Percentiles rank a stretch among this genome's conserved stretches.
These are phyloP conservation scores for Amphilophus citrinellus DNA, from an alignment of 2,113 vertebrate species.

Conservation along the genomic window DNA sequence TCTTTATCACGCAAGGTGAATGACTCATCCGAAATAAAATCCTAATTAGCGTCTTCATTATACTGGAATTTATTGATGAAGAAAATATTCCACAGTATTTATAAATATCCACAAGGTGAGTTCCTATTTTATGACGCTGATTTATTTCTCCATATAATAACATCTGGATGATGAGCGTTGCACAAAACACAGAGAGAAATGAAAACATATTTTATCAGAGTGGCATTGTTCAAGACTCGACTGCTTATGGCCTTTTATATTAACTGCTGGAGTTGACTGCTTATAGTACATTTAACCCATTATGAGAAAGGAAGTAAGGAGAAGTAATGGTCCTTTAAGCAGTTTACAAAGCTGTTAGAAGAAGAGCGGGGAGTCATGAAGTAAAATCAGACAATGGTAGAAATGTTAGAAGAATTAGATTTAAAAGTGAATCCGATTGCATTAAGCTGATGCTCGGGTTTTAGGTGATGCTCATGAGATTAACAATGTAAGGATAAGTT, in stretches of 20 bases:
- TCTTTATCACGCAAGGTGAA: not conserved
- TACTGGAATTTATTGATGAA: not conserved
- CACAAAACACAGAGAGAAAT: conserved; percentile 33
- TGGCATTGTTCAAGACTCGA: conserved; percentile 22
- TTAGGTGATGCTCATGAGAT: conserved; percentile 57
- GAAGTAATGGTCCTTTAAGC: conserved; percentile 80
- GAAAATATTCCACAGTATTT: not conserved
- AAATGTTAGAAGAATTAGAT: conserved; percentile 77
- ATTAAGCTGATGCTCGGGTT: conserved; percentile 68
- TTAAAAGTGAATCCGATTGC: conserved; percentile 64
- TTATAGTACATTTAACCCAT: conserved; percentile 59
- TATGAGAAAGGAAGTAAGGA: conserved; percentile 78
- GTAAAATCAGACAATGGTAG: conserved; percentile 65
- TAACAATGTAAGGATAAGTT: conserved; percentile 38
- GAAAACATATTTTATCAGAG: conserved; percentile 63
- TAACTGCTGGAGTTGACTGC: conserved; percentile 14
- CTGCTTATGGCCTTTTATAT: conserved; percentile 43
- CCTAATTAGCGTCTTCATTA: not conserved
- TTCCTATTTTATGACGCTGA: not conserved
- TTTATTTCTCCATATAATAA: conserved; percentile 14
- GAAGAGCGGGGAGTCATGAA: conserved; percentile 54
- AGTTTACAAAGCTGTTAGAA: conserved; percentile 78
- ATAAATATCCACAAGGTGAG: not conserved
- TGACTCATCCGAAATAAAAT: not conserved
- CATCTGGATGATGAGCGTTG: not conserved